Evolutionary conservation across 2,113 vertebrate genomes (phyloP).

Genomic region (Phalacrocorax carbo): DNA sequence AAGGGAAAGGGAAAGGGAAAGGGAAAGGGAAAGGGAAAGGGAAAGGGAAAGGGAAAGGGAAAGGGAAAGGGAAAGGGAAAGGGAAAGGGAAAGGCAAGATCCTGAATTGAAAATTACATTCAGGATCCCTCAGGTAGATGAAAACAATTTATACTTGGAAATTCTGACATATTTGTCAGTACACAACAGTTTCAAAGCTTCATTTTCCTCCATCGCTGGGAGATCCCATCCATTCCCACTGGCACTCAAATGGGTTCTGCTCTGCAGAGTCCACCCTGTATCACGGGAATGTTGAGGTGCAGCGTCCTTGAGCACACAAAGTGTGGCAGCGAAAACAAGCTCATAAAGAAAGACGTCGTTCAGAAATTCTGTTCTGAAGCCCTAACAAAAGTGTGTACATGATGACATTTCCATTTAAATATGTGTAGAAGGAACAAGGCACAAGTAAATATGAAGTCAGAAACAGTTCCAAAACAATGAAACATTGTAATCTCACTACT

Average conservation of each 20-base stretch:
- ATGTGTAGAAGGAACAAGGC: not conserved
- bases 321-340: not conserved
- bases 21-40: not conserved
- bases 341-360: not conserved
- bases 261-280: rapidly evolving
- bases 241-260: too few species aligned
- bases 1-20: too few species aligned
- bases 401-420: not conserved
- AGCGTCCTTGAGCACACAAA: rapidly evolving
- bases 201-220: not conserved
- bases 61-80: too few species aligned
- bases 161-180: not conserved
- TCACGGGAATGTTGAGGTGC: not conserved
- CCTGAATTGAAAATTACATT: not conserved
- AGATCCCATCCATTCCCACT: not conserved
- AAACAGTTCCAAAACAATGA: not conserved
- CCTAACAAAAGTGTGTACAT: rapidly evolving
- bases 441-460: not conserved
- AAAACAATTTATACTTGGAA: not conserved
- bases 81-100: not conserved
- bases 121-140: not conserved
- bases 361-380: not conserved
- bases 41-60: not conserved
- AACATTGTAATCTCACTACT: not conserved
- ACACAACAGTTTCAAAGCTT: not conserved